Conservation (phyloP, 2,797 vertebrate species). For the Coregonus suidteri region DNA sequence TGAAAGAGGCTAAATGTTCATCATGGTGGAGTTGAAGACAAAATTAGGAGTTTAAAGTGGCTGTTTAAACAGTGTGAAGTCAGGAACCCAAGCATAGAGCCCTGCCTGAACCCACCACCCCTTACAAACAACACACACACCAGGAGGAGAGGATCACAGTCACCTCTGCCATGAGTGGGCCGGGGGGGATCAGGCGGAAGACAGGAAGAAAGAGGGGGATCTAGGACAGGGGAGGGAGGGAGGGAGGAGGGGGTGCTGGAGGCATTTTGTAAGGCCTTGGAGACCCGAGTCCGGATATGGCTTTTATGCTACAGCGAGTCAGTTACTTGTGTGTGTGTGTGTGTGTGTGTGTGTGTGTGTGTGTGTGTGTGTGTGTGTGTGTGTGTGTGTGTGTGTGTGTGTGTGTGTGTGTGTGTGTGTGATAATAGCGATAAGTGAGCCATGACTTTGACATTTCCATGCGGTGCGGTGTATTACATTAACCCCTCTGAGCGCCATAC, state of each 20-base stretch:
- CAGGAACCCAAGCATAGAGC: slow-evolving; percentile 61
- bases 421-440: slow-evolving; percentile 57
- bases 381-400: slow-evolving; percentile 19
- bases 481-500: slow-evolving; percentile 54
- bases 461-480: slow-evolving; percentile 55
- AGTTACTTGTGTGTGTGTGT: slow-evolving; percentile 21
- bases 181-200: background rate
- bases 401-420: slow-evolving; percentile 35
- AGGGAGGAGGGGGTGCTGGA: background rate
- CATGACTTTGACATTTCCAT: slow-evolving; percentile 71
- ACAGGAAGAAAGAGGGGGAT: background rate
- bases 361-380: slow-evolving; percentile 29
- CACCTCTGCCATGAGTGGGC: background rate
- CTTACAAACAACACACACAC: background rate
- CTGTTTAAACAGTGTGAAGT: slow-evolving; percentile 73
- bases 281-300: slow-evolving; percentile 18
- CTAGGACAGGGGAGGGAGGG: background rate
- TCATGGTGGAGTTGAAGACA: slow-evolving; percentile 72
- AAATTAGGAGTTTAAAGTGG: slow-evolving; percentile 70
- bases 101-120: slow-evolving; percentile 15
- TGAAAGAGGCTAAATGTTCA: slow-evolving; percentile 71
- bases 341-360: slow-evolving; percentile 27
- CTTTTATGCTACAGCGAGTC: slow-evolving; percentile 16
- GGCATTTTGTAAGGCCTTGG: slow-evolving; percentile 15
- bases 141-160: slow-evolving; percentile 4